Conservation (phyloP, 1,140 invertebrate genomes). For the Yoshiicerus persimilis region DNA sequence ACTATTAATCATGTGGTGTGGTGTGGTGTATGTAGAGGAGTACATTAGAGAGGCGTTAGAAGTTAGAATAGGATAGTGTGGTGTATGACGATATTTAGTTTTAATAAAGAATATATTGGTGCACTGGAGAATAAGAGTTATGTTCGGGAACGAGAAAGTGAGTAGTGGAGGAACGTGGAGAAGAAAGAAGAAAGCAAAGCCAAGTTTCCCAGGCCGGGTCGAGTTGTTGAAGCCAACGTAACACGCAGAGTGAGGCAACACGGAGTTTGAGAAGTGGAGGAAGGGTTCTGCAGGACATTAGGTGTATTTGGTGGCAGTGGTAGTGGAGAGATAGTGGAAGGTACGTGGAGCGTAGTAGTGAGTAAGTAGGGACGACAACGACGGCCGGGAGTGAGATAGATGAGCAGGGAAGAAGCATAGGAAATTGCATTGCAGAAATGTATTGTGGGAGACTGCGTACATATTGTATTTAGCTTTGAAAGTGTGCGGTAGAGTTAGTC, state of each 20-base stretch:
- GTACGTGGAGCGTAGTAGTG: too few relatives aligned
- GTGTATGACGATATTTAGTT: too few relatives aligned
- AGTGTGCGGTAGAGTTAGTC: background rate
- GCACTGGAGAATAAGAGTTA: background rate
- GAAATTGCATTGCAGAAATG: slow-evolving; percentile 9
- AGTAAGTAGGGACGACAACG: background rate
- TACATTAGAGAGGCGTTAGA: too few relatives aligned
- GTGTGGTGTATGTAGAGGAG: too few relatives aligned
- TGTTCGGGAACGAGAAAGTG: background rate
- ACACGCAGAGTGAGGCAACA: background rate
- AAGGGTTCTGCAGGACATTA: background rate
- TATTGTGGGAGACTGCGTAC: slow-evolving; percentile 6
- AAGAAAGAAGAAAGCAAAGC: background rate
- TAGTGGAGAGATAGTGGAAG: background rate
- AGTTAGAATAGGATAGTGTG: too few relatives aligned
- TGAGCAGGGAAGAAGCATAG: background rate
- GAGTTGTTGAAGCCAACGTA: background rate
- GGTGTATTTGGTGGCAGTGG: background rate
- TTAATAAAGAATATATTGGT: background rate
- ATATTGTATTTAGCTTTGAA: slow-evolving; percentile 13
- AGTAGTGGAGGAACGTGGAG: background rate
- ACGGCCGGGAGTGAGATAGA: background rate
- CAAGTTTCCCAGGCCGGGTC: background rate
- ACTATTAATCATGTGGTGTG: too few relatives aligned
- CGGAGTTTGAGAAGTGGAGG: background rate